Evolutionary conservation across 2,113 vertebrate species (phyloP), one percentile per base, ranked within the genome.

Genomic region (Halcyon malimbica): DNA sequence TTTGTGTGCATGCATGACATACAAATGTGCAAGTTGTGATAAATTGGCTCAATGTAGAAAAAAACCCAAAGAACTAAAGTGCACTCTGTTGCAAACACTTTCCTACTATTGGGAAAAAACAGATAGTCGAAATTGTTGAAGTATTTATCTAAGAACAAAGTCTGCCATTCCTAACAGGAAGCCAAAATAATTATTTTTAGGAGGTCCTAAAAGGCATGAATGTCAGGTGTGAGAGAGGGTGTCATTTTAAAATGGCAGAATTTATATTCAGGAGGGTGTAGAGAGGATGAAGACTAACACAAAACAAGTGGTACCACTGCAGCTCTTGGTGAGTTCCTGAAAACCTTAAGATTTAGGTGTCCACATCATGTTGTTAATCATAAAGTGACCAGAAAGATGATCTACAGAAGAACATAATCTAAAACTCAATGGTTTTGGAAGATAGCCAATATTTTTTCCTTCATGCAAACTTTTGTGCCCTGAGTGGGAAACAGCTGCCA

Each of bases 171-270:
- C 13, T 51, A 42, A 67, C 35, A 68, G 56, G 41, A 88, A 88
- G 16, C 17, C 17, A 74, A 89, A 86, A 82, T 41, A 57, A 80
- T 62, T 80, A 39, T 84, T 93, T 86, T 94, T n/a, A 87, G 87
- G 76, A 68, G 14, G 33, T 82, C 33, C 11, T 24, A n/a, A 65
- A 91, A 82, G 9, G 68, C 51, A 81, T n/a, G 9, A 84, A 90
- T 92, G 67, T 89, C 31, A 84, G 28, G 17, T 39, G 28, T 37
- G n/a, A 93, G 37, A 60, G 3, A 78, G 21, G 5, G 16, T 60
- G 20, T 20, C 10, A 69, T 83, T 95, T 83, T 50, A 73, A 86
- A 96, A 96, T 78, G 57, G 81, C 86, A 95, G 31, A 57, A 93
- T 80, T 93, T 92, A 59, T 90, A 89, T 85, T 92, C 82, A 88